A percentile compares a stretch with the other conserved stretches of the same genome.
phyloP scores from a whole-genome alignment of 2,797 vertebrate genomes.

The Spinus olivaceus region DNA sequence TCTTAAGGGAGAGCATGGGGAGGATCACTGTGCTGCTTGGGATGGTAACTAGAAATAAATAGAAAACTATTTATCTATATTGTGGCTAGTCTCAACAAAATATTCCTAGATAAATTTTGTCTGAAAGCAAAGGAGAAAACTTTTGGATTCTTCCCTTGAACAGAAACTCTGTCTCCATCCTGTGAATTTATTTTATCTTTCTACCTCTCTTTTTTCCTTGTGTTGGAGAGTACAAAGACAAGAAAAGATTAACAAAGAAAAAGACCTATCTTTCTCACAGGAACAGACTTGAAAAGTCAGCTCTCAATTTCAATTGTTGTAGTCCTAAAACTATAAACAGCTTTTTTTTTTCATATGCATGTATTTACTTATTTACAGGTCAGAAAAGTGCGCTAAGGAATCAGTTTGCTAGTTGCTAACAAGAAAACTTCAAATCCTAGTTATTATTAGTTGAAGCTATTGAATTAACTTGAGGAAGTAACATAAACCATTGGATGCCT shows the following conservation, averaged over 20 bases:
- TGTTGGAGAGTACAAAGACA: neutral
- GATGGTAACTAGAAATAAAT: neutral
- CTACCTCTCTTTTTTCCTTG: neutral
- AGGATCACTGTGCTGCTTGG: neutral
- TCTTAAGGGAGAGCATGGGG: neutral
- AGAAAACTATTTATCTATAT: neutral
- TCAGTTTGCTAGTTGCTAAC: neutral
- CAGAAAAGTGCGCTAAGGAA: neutral
- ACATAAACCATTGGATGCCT: fast-evolving
- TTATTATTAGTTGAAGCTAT: neutral
- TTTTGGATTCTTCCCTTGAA: neutral
- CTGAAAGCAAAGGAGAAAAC: neutral
- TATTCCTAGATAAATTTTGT: neutral
- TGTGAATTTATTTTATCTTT: neutral
- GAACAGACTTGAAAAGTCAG: neutral
- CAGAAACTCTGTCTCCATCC: neutral
- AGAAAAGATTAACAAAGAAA: neutral
- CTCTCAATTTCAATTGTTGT: neutral
- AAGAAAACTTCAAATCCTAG: neutral
- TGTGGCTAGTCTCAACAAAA: neutral
- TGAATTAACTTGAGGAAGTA: neutral
- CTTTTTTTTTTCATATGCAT: neutral
- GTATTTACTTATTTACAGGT: neutral
- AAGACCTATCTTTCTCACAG: neutral
- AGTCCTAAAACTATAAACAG: neutral